Conservation (phyloP, 2,113 vertebrate species). For the Cercopithecus mona region DNA sequence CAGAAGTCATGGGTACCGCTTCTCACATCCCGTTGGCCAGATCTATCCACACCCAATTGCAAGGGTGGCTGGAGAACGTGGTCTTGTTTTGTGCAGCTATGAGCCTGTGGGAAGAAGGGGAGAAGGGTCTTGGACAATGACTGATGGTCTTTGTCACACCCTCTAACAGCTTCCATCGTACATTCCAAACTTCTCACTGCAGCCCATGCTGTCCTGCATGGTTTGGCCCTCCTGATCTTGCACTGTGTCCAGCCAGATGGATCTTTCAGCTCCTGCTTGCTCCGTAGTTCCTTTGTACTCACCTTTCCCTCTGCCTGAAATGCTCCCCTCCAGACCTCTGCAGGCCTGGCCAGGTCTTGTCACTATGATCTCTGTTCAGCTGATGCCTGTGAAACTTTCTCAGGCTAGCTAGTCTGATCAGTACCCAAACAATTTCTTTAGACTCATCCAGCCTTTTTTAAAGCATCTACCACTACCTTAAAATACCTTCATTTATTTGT, state of each 20-base stretch:
- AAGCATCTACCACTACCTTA: background rate
- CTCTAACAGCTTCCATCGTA: fast-evolving
- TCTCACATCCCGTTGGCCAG: background rate
- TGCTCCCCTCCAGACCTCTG: background rate
- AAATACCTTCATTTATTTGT: background rate
- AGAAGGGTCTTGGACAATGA: no score
- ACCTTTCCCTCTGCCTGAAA: background rate
- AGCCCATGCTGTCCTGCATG: fast-evolving
- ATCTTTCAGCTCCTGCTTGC: background rate
- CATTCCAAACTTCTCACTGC: fast-evolving
- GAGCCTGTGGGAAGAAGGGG: background rate
- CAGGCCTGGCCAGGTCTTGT: background rate
- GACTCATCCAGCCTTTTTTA: background rate
- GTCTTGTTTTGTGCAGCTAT: background rate
- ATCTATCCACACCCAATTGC: background rate
- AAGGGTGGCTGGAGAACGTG: fast-evolving
- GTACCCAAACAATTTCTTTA: background rate
- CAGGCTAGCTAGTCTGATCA: background rate
- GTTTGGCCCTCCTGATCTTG: background rate
- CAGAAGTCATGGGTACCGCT: background rate
- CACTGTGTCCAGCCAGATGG: background rate
- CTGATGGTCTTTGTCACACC: background rate
- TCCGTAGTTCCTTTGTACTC: background rate
- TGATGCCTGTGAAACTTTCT: background rate
- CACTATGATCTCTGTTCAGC: background rate